Evolutionary conservation across 2,888 invertebrate genomes (phyloP), one percentile per base, ranked within the genome.

Genomic region (Isotomurus palustris): DNA sequence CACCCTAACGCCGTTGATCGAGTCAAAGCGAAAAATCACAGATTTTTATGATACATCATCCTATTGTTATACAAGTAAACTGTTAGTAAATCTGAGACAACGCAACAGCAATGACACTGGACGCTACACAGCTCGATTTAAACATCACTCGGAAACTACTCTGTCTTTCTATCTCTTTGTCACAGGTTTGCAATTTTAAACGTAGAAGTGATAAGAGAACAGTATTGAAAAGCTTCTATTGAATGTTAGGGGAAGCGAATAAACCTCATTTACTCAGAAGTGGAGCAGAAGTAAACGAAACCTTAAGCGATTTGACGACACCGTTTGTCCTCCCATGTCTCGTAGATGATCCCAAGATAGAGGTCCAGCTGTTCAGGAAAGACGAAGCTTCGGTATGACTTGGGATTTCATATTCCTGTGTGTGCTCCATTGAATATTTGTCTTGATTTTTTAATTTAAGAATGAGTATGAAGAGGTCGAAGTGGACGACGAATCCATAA

Each of bases 161-260:
- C 55, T 60, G 1, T 56, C 58, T 4, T 65, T 65, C 52, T 62
- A 60, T 44, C 27, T 65, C 4, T 65, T 65, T 36, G 60, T 65
- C 12, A 61, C 64, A 29, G 57, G 61, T 64, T 43, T 58, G 53
- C 14, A 24, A 25, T n/a, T n/a, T n/a, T n/a, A n/a, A n/a, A n/a
- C n/a, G n/a, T n/a, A 25, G 41, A 6, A 19, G 2, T 43, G n/a
- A n/a, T n/a, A n/a, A n/a, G n/a, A n/a, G n/a, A n/a, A n/a, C n/a
- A n/a, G n/a, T n/a, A n/a, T n/a, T n/a, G n/a, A n/a, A n/a, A n/a
- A n/a, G n/a, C n/a, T n/a, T n/a, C n/a, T n/a, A n/a, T n/a, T n/a
- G n/a, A n/a, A n/a, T n/a, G n/a, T n/a, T n/a, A n/a, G n/a, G n/a
- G n/a, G n/a, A n/a, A n/a, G n/a, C n/a, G n/a, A n/a, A 28, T 19